Evolutionary conservation across 1,140 invertebrate species (phyloP).

Genomic region (Meloidogyne floridensis): DNA sequence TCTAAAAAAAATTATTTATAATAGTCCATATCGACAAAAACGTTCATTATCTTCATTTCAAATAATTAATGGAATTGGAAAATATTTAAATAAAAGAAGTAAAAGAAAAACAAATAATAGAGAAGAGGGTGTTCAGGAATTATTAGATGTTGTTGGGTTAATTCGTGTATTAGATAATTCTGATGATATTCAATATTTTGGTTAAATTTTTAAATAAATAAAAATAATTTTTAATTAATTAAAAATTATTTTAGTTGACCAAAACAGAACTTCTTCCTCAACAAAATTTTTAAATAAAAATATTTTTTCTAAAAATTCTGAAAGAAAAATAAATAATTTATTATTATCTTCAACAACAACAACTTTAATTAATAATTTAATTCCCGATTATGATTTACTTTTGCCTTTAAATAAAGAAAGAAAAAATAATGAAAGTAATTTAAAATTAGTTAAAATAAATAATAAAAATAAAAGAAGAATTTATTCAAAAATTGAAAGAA

Average conservation of each 20-base stretch:
- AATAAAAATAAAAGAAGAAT: not conserved
- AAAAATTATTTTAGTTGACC: slow-evolving; percentile 3
- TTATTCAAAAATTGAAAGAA: not conserved
- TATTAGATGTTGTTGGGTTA: slow-evolving; percentile 59
- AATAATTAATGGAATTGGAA: slow-evolving; percentile 7
- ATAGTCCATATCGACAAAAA: not conserved
- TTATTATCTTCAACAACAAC: not conserved
- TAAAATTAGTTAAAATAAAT: not conserved
- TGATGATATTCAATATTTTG: slow-evolving; percentile 55
- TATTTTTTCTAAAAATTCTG: not conserved
- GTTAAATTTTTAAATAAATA: slow-evolving; percentile 28
- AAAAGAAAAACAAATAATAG: not conserved
- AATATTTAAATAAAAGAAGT: slow-evolving; percentile 6
- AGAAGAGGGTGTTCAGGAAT: slow-evolving; percentile 40
- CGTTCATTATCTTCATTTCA: not conserved
- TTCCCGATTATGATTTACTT: not conserved
- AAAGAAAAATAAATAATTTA: not conserved
- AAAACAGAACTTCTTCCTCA: not conserved
- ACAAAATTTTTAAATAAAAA: too few relatives aligned
- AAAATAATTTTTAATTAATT: not conserved
- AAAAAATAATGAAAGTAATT: not conserved
- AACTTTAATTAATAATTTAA: slow-evolving; percentile 5
- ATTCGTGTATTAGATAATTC: slow-evolving; percentile 58
- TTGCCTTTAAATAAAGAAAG: not conserved
- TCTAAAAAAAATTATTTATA: not conserved